Base-by-base conservation (phyloP, 2,888 invertebrate species). In the Xiphydria camelus region DNA sequence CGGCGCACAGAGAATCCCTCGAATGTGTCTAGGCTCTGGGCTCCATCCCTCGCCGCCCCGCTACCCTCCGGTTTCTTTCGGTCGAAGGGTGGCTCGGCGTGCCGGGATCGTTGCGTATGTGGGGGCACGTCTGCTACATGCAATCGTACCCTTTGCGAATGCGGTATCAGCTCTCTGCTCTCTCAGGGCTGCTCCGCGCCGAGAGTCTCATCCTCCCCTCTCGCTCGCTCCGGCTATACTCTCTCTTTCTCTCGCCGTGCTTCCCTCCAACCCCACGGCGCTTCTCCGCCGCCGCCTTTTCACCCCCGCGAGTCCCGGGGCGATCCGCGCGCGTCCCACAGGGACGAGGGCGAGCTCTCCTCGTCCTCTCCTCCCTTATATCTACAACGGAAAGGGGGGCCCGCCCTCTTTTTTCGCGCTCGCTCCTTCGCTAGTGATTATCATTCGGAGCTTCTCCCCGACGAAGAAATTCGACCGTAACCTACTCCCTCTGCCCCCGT, bases 151-250 rank as follows among this genome's bases (percentile, higher is more conserved):
- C 34, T 34, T 34, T 34, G 34, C 34, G 34, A 34, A 34, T 34
- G 34, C 34, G 34, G 34, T 34, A 34, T 34, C 34, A 34, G 34
- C 34, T 34, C 34, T 34, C 34, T 34, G n/a, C n/a, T n/a, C n/a
- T n/a, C n/a, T n/a, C n/a, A n/a, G n/a, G n/a, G n/a, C n/a, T n/a
- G n/a, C n/a, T n/a, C n/a, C n/a, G n/a, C n/a, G n/a, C n/a, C n/a
- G n/a, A n/a, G n/a, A n/a, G n/a, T n/a, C n/a, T n/a, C n/a, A n/a
- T n/a, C n/a, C n/a, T n/a, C n/a, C n/a, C n/a, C n/a, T n/a, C n/a
- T n/a, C n/a, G n/a, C n/a, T n/a, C n/a, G n/a, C n/a, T n/a, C n/a
- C n/a, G n/a, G n/a, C n/a, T n/a, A n/a, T n/a, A n/a, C n/a, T n/a
- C n/a, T n/a, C n/a, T n/a, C n/a, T n/a, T n/a, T n/a, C 23, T 23